phyloP scores from a whole-genome alignment of 1,140 invertebrate species.

The Linepithema humile region DNA sequence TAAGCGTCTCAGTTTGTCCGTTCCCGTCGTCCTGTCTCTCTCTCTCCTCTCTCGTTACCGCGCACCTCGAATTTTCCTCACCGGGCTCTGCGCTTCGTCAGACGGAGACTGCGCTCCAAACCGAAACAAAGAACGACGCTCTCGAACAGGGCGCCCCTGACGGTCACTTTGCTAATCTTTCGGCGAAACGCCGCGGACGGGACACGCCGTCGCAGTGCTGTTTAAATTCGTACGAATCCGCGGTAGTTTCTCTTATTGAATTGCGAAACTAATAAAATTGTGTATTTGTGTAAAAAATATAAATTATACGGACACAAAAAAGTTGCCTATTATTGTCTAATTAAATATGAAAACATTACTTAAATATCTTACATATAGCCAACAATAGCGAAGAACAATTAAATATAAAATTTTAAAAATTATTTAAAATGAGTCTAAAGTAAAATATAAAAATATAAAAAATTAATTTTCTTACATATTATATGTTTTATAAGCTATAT shows the following conservation, averaged over 20 bases:
- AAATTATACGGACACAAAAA: too few relatives aligned
- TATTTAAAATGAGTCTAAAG: not conserved
- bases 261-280: too few relatives aligned
- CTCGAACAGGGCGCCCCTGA: conserved; percentile 63
- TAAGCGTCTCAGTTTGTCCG: conserved; percentile 24
- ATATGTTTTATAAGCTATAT: not conserved
- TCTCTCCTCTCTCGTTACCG: conserved; percentile 30
- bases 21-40: conserved; percentile 9
- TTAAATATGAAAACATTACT: too few relatives aligned
- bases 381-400: too few relatives aligned
- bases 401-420: not conserved
- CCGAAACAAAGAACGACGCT: conserved; percentile 85
- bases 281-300: too few relatives aligned
- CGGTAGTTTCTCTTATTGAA: not conserved
- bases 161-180: conserved; percentile 40
- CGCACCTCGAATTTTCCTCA: conserved; percentile 67
- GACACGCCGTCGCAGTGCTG: too few relatives aligned
- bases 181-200: not conserved
- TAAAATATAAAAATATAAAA: not conserved
- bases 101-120: conserved; percentile 81
- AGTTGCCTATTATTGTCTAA: too few relatives aligned
- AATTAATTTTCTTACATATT: not conserved
- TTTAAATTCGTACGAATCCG: not conserved
- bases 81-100: conserved; percentile 76
- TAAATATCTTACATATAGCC: too few relatives aligned